Base-by-base conservation (phyloP, 2,797 vertebrate genomes). In the Thripadectes ignobilis region DNA sequence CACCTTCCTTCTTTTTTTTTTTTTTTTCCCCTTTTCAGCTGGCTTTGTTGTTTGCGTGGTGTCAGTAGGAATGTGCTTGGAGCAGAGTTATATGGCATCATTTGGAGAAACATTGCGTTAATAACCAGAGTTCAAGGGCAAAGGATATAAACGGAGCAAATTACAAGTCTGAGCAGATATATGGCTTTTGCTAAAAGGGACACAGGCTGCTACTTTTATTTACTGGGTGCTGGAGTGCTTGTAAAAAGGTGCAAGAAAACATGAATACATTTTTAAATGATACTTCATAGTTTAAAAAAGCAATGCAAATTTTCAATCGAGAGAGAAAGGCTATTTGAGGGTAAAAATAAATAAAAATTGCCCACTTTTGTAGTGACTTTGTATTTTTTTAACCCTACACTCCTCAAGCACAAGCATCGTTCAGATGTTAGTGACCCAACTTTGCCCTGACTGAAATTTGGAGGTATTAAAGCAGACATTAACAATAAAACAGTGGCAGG, bases 111-210 rank as follows among this genome's bases (percentile, higher is more conserved):
- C 98, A 98, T 98, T 98, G 98, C 95, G 97, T 98, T 98, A 98
- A 98, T 98, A 98, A 98, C 98, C 98, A 97, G 97, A 98, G 98
- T 98, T 98, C 98, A 99, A 98, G 98, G 98, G 98, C 98, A 98
- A 98, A 98, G 97, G 97, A 98, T 98, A 98, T 98, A 98, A 98
- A 98, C 97, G 95, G 98, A 97, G 98, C 98, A 98, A 98, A 98
- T 98, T 98, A 98, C 98, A 98, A 98, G 97, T 98, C 97, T 98
- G 97, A 98, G 97, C 98, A 98, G 98, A 98, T 98, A 98, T 98
- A 98, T 98, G 96, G 98, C 98, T 98, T 98, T 98, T 97, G 98
- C 98, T 98, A 98, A 98, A 98, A 98, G 98, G 98, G 97, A 98
- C 96, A 91, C 74, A 93, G 97, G 97, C 97, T 96, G 98, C 97